Evolutionary conservation across 2,113 vertebrate genomes (phyloP), one percentile per base, ranked within the genome.

Genomic region (Carlito syrichta): DNA sequence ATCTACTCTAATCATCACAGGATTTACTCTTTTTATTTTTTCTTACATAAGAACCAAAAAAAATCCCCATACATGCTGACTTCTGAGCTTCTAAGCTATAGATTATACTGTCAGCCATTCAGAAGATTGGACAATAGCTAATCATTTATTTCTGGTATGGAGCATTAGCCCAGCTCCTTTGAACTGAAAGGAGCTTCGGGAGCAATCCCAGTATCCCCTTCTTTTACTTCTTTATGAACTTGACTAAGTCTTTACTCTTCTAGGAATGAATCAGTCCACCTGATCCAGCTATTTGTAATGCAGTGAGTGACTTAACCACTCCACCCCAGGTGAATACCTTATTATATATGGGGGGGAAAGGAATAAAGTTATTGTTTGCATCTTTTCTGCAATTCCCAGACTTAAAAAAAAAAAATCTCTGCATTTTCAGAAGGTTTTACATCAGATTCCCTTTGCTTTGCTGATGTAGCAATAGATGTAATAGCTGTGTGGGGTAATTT

Each of bases 51-150:
- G 63, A 79, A 38, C 58, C n/a, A n/a, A 95, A 87, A 96, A 90
- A n/a, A n/a, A n/a, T 45, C 1, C 30, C 56, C 23, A 48, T 86
- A 62, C 79, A 13, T 91, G 82, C 11, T 54, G 74, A 88, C 78
- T 83, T 85, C 85, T 86, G 78, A 96, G 90, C 19, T 79, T 82
- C 62, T 74, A 27, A 71, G 87, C 54, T 82, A 79, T 63, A 77
- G 54, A 96, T 96, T 95, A 60, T 62, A 93, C 71, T 79, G 13
- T 78, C 52, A 63, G 32, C 91, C 84, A 66, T 78, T 81, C 58
- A 89, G 89, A 98, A 89, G 25, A 27, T n/a, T 93, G 96, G 56
- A 88, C 76, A 95, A 91, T 10, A 92, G 40, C 77, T 97, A 98
- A 97, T 96, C 79, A 79, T 91, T 96, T 86, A 87, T 95, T 54